Conservation (phyloP, 2,113 vertebrate species). For the Rattus rattus region DNA sequence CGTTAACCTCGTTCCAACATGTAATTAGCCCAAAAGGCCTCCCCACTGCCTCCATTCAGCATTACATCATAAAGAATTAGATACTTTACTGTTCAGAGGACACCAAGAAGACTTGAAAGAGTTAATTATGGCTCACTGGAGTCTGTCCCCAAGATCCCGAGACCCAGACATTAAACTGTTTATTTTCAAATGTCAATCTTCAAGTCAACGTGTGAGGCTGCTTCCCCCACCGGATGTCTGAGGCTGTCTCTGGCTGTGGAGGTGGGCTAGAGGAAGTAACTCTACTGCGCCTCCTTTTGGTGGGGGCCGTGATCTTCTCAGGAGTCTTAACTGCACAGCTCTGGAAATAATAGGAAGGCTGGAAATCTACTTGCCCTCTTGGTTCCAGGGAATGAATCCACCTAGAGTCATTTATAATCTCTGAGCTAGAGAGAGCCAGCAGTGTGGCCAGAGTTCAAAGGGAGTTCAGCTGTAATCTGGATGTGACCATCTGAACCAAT, state of each 20-base stretch:
- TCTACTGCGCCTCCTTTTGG: not conserved
- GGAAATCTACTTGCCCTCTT: conserved; percentile 42
- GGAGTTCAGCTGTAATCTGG: conserved; percentile 82
- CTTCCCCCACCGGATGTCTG: not conserved
- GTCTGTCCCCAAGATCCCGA: conserved; percentile 58
- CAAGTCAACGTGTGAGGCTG: too few species aligned
- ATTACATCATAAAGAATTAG: conserved; percentile 79
- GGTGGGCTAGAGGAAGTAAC: not conserved
- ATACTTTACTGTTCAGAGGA: conserved; percentile 68
- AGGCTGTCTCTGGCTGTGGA: not conserved
- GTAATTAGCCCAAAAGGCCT: conserved; percentile 80
- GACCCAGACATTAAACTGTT: conserved; percentile 67
- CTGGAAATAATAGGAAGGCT: not conserved
- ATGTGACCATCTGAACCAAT: conserved; percentile 76
- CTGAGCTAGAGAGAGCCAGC: conserved; percentile 69
- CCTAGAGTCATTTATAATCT: conserved; percentile 55
- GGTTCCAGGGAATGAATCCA: conserved; percentile 40
- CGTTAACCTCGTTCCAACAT: conserved; percentile 80
- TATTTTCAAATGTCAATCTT: conserved; percentile 58
- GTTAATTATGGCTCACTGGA: conserved; percentile 80
- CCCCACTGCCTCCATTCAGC: conserved; percentile 74
- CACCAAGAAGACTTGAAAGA: conserved; percentile 76
- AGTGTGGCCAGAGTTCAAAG: conserved; percentile 76
- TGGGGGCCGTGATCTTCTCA: not conserved
- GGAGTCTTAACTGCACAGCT: not conserved